phyloP scores from a whole-genome alignment of 2,113 vertebrate genomes.

The Urocolius indicus region DNA sequence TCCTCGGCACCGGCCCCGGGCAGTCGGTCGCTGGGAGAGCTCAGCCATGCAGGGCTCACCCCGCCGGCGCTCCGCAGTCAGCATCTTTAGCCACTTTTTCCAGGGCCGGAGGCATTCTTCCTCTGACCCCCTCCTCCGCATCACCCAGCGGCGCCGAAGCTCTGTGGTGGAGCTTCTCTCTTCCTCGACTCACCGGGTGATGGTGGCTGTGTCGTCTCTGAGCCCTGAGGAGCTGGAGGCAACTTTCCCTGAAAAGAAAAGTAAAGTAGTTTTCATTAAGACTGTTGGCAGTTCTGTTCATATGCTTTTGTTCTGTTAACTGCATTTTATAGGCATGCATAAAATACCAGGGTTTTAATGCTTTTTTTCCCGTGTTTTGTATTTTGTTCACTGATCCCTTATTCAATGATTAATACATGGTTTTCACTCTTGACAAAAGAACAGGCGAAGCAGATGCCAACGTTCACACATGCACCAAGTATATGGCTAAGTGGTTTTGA shows the following conservation, averaged over 20 bases:
- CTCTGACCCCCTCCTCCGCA: slow-evolving; percentile 76
- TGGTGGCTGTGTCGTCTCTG: slow-evolving; percentile 82
- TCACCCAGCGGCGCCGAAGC: slow-evolving; percentile 76
- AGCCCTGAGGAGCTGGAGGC: slow-evolving; percentile 73
- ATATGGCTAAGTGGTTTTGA: neutral
- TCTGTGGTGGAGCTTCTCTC: slow-evolving; percentile 82
- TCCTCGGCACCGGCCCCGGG: neutral
- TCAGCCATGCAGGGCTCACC: slow-evolving; percentile 76
- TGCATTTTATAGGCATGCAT: neutral
- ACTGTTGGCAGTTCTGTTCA: neutral
- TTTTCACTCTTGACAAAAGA: neutral
- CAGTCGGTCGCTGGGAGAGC: neutral
- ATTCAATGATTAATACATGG: neutral
- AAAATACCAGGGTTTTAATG: neutral
- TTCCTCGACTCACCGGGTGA: slow-evolving; percentile 82
- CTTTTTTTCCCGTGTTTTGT: neutral
- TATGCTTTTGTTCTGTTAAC: neutral
- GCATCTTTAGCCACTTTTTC: slow-evolving; percentile 73
- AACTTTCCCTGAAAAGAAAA: slow-evolving; percentile 71
- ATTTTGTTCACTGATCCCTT: neutral
- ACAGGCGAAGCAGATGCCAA: neutral
- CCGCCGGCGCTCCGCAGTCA: slow-evolving; percentile 62
- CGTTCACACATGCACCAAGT: neutral
- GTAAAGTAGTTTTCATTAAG: slow-evolving; percentile 76
- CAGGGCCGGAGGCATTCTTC: slow-evolving; percentile 82